Percentiles rank a stretch among this genome's conserved stretches.
These are phyloP conservation scores for Phylloscopus collybita DNA, from an alignment of 2,797 vertebrate genomes.

Conservation along the genomic window DNA sequence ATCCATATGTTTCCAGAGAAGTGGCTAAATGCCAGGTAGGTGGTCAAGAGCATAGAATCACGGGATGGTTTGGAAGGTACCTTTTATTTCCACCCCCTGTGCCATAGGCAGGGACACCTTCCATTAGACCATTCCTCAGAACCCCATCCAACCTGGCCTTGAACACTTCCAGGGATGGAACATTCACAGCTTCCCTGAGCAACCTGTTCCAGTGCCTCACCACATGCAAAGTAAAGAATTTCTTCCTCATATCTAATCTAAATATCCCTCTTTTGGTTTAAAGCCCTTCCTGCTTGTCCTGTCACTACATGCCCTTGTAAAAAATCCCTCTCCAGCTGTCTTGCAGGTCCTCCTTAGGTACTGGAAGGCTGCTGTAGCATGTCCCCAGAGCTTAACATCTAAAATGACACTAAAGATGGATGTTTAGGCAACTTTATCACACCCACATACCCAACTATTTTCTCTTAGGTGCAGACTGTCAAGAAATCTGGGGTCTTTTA, in stretches of 20 bases:
- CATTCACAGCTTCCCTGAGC: neutral
- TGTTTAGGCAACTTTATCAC: neutral
- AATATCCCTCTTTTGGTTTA: neutral
- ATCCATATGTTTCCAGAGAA: neutral
- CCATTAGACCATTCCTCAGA: neutral
- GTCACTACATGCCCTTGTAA: neutral
- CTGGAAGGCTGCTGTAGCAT: neutral
- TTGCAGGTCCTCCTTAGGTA: neutral
- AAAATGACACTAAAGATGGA: neutral
- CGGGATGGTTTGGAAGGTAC: neutral
- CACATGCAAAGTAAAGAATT: neutral
- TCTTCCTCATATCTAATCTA: neutral
- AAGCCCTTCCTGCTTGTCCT: neutral
- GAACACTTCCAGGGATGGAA: neutral
- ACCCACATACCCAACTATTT: fast-evolving
- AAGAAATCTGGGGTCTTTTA: neutral
- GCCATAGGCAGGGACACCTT: neutral
- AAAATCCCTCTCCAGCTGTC: neutral
- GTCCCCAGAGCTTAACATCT: neutral
- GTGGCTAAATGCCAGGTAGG: neutral
- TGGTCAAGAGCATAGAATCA: neutral
- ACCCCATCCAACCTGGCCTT: neutral
- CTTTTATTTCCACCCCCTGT: fast-evolving
- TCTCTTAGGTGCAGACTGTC: neutral
- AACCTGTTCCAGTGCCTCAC: neutral